phyloP scores from a whole-genome alignment of 2,113 vertebrate genomes.

The Rissa tridactyla region DNA sequence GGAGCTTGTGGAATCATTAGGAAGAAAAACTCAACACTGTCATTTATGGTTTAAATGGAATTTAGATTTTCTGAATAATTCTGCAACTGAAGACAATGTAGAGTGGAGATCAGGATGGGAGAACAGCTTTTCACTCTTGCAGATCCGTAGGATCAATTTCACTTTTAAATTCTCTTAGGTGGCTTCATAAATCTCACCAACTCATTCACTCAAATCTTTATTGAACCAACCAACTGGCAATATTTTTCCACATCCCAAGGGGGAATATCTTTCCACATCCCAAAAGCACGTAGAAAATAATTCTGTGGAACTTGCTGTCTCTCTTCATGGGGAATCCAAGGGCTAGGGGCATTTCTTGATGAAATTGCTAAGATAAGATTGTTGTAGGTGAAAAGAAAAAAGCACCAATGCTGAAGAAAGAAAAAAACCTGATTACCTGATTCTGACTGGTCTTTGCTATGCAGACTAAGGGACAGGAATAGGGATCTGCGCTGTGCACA shows the following conservation, averaged over 20 bases:
- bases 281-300: background rate
- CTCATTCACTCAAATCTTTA: background rate
- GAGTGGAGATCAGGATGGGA: background rate
- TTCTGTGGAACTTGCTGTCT: background rate
- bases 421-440: background rate
- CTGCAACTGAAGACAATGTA: background rate
- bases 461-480: background rate
- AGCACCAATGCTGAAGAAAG: background rate
- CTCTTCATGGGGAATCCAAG: background rate
- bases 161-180: background rate
- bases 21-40: background rate
- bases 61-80: background rate
- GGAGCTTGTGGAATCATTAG: background rate
- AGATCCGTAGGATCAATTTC: background rate
- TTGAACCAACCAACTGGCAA: background rate
- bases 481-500: background rate
- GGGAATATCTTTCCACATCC: background rate
- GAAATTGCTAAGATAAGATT: background rate
- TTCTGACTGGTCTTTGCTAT: background rate
- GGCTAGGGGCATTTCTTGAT: background rate
- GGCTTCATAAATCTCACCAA: background rate
- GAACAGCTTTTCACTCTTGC: background rate
- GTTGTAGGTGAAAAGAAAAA: background rate
- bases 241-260: background rate
- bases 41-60: background rate